A percentile compares a stretch with the other conserved stretches of the same genome.
Conservation (phyloP, 2,113 vertebrate species). For the Aplodontia rufa region DNA sequence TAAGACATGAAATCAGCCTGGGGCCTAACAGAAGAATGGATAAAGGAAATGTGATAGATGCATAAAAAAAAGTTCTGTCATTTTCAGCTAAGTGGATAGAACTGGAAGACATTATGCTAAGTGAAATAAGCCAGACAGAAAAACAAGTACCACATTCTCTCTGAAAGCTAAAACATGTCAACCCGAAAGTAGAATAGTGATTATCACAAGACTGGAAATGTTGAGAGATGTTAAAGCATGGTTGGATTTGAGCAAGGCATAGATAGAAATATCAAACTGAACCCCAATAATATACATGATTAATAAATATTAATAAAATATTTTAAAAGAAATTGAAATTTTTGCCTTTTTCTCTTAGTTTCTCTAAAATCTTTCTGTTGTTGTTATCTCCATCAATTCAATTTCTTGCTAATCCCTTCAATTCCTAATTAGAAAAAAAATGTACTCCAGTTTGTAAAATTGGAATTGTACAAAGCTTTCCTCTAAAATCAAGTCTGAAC, state of each 20-base stretch:
- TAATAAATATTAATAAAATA: not conserved
- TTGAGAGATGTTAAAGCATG: fast-evolving
- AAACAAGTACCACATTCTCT: not conserved
- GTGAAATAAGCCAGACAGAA: not conserved
- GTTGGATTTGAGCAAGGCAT: not conserved
- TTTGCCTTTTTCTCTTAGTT: not conserved
- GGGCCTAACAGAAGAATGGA: too few relatives aligned
- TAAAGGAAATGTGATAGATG: not conserved
- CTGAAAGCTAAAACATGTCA: not conserved
- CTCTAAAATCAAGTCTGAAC: not conserved
- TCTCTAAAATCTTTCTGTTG: not conserved
- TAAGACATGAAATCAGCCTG: not conserved
- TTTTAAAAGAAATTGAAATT: not conserved
- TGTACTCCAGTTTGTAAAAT: not conserved
- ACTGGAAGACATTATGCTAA: not conserved
- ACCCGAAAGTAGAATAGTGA: not conserved
- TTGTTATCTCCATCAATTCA: not conserved
- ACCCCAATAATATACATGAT: not conserved
- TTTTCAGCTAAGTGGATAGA: not conserved
- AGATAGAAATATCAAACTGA: not conserved
- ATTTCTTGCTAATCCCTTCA: not conserved
- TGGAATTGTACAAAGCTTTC: not conserved
- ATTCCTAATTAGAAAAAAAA: not conserved
- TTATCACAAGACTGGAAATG: too few relatives aligned
- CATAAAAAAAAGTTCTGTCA: not conserved